These are phyloP conservation scores for Odontothrips loti DNA, from an alignment of 2,888 invertebrate genomes.

Conservation along the genomic window DNA sequence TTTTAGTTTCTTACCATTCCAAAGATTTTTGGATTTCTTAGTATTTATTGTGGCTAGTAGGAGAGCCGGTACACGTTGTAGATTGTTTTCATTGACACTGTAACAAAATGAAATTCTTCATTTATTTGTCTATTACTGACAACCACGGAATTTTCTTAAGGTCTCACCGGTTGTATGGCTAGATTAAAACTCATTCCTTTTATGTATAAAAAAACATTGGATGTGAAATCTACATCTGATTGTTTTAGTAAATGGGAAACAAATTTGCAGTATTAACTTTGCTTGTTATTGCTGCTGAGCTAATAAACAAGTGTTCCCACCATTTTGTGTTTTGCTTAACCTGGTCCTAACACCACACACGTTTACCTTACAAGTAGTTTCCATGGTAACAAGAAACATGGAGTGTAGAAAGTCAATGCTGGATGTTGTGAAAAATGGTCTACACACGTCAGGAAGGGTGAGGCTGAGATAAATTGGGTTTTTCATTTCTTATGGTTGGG, in stretches of 20 bases:
- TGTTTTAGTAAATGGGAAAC: not conserved
- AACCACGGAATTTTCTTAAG: not conserved
- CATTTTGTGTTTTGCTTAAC: not conserved
- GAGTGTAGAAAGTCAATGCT: not conserved
- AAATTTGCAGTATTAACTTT: slow-evolving; percentile 17
- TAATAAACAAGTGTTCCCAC: slow-evolving; percentile 15
- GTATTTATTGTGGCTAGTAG: slow-evolving; percentile 14
- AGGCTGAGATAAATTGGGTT: not conserved
- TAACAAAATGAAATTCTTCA: not conserved
- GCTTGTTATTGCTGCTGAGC: not conserved
- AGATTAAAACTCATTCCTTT: slow-evolving; percentile 2
- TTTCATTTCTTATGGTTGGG: too few relatives aligned
- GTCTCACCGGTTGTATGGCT: slow-evolving; percentile 12
- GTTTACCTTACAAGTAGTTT: not conserved
- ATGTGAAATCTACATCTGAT: not conserved
- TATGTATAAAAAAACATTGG: not conserved
- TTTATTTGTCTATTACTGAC: not conserved
- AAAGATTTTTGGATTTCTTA: slow-evolving; percentile 25
- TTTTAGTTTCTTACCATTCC: slow-evolving; percentile 20
- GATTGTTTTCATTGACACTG: not conserved
- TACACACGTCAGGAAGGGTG: not conserved
- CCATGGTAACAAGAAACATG: not conserved
- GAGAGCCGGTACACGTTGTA: not conserved
- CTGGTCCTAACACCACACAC: not conserved
- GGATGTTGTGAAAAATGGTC: not conserved